Percentiles rank a stretch among this genome's conserved stretches.
These are phyloP conservation scores for Lagria hirta DNA, from an alignment of 2,888 invertebrate species.

Conservation along the genomic window DNA sequence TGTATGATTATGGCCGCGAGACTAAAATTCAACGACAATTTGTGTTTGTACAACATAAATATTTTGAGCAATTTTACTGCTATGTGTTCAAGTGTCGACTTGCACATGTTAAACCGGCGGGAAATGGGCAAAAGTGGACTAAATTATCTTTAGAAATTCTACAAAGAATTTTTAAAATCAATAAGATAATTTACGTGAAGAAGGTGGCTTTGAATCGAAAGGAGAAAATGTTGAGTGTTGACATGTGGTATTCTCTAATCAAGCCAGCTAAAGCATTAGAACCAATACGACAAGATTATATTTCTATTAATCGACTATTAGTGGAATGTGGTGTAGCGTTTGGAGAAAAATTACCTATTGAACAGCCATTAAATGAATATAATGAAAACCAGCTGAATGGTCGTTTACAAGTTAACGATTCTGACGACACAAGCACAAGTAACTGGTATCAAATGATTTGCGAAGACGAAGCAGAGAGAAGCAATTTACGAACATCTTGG, in stretches of 20 bases:
- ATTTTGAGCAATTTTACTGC: constrained; percentile 57
- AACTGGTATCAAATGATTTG: background rate
- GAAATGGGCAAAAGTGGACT: constrained; percentile 63
- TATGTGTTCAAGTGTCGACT: constrained; percentile 69
- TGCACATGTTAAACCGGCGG: constrained; percentile 69
- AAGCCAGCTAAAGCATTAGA: constrained; percentile 66
- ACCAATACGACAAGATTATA: constrained; percentile 64
- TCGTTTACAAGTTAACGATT: too few relatives aligned
- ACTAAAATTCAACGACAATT: constrained; percentile 57
- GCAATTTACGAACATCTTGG: constrained; percentile 55
- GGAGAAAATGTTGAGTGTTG: constrained; percentile 49
- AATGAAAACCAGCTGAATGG: too few relatives aligned
- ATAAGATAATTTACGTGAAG: constrained; percentile 58
- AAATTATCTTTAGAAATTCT: constrained; percentile 63
- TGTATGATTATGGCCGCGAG: constrained; percentile 66
- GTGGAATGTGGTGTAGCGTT: constrained; percentile 61
- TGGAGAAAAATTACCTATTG: too few relatives aligned
- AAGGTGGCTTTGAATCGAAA: constrained; percentile 48
- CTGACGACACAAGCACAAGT: too few relatives aligned
- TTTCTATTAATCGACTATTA: constrained; percentile 67
- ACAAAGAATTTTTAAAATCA: constrained; percentile 53
- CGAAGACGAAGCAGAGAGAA: constrained; percentile 6
- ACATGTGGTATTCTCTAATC: constrained; percentile 66
- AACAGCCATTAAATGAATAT: background rate
- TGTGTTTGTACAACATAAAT: constrained; percentile 35